phyloP scores from a whole-genome alignment of 2,113 vertebrate genomes.

The Leptobrachium leishanense region DNA sequence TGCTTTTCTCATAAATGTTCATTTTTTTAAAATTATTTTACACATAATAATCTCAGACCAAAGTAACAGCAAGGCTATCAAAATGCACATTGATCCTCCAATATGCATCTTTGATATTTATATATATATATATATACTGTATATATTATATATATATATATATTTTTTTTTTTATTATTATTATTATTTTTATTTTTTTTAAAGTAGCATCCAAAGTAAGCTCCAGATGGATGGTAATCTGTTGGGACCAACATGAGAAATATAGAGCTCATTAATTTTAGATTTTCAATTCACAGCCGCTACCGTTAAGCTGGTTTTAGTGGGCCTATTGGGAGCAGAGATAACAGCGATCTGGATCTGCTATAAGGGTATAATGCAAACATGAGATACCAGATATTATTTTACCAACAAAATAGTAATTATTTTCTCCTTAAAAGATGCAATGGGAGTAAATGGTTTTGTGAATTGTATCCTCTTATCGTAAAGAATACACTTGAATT shows the following conservation, averaged over 20 bases:
- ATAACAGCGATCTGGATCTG: constrained; percentile 28
- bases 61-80: no score
- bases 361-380: constrained; percentile 32
- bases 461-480: constrained; percentile 23
- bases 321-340: constrained; percentile 35
- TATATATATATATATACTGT: neutral
- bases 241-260: constrained; percentile 32
- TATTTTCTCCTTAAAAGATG: constrained; percentile 20
- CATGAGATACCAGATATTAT: constrained; percentile 21
- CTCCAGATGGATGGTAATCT: constrained; percentile 42
- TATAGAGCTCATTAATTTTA: constrained; percentile 47
- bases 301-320: constrained; percentile 44
- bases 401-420: constrained; percentile 16
- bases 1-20: no score
- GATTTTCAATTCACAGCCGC: constrained; percentile 43
- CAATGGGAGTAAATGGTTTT: constrained; percentile 18
- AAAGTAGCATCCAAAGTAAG: constrained; percentile 13
- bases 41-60: no score
- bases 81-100: no score
- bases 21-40: no score
- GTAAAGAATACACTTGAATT: constrained; percentile 1
- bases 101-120: neutral
- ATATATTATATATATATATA: neutral
- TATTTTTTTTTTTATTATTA: neutral
- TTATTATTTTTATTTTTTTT: no score